Conservation (phyloP, 2,113 vertebrate genomes). For the Calyptomena viridis region DNA sequence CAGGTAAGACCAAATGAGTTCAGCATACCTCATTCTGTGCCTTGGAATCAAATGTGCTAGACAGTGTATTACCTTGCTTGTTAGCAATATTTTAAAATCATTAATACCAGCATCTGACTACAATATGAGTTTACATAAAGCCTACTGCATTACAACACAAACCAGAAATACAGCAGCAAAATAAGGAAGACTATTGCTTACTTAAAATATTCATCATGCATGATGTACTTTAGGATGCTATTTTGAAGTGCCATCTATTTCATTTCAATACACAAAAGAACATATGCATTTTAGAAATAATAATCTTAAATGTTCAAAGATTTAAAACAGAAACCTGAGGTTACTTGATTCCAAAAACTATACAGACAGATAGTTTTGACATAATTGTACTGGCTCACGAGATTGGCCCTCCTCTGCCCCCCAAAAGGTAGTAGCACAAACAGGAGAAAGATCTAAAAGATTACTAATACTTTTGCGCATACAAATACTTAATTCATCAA, state of each 20-base stretch:
- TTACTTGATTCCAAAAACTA: neutral
- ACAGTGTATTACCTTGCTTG: neutral
- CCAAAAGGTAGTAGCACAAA: neutral
- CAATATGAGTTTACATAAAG: neutral
- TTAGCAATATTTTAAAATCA: neutral
- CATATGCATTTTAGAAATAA: neutral
- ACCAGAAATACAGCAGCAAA: neutral
- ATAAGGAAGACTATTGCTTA: neutral
- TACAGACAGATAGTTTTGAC: neutral
- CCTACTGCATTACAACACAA: neutral
- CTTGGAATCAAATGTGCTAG: neutral
- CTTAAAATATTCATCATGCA: neutral
- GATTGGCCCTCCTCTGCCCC: rapidly evolving
- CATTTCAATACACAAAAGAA: neutral
- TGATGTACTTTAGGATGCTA: neutral
- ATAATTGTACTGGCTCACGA: neutral
- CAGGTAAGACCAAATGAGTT: neutral
- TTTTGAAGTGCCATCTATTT: neutral
- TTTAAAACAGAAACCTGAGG: neutral
- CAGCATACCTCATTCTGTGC: too few relatives aligned
- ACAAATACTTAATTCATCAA: neutral
- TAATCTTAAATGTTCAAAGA: neutral
- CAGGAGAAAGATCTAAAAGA: neutral
- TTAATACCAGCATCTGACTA: neutral
- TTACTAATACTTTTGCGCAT: neutral